Percentiles rank a stretch among this genome's conserved stretches.
phyloP scores from a whole-genome alignment of 2,113 vertebrate species.

The Salvelinus sp. region DNA sequence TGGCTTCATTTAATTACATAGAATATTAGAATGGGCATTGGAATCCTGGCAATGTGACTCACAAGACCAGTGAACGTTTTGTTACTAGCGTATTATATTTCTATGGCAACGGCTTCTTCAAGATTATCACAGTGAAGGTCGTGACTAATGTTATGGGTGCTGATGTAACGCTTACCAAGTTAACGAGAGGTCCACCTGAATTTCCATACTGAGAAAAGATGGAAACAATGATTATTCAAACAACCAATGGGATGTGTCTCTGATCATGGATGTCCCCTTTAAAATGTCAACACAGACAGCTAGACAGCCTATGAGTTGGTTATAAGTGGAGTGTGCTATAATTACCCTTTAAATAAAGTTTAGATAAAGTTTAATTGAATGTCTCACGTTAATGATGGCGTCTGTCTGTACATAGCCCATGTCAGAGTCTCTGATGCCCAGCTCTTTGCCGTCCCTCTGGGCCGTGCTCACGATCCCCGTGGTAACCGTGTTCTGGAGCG shows the following conservation, averaged over 20 bases:
- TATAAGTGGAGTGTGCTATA: slow-evolving; percentile 45
- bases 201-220: slow-evolving; percentile 85
- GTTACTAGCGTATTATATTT: too few species aligned
- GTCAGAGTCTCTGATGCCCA: slow-evolving; percentile 89
- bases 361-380: not conserved
- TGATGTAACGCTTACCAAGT: slow-evolving; percentile 78
- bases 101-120: not conserved
- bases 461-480: slow-evolving; percentile 95
- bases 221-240: slow-evolving; percentile 26
- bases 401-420: slow-evolving; percentile 98
- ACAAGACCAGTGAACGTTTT: too few species aligned
- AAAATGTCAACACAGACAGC: too few species aligned
- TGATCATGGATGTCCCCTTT: not conserved
- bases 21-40: too few species aligned
- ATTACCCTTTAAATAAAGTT: not conserved
- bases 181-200: slow-evolving; percentile 93
- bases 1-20: too few species aligned
- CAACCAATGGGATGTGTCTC: too few species aligned
- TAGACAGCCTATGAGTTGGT: too few species aligned
- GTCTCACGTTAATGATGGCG: slow-evolving; percentile 94
- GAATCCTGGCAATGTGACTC: too few species aligned
- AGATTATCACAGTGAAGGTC: not conserved
- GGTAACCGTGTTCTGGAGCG: slow-evolving; percentile 97
- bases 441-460: slow-evolving; percentile 89
- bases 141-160: too few species aligned